These are phyloP conservation scores for Hedychridium roseum DNA, from an alignment of 2,888 invertebrate genomes.

Conservation along the genomic window DNA sequence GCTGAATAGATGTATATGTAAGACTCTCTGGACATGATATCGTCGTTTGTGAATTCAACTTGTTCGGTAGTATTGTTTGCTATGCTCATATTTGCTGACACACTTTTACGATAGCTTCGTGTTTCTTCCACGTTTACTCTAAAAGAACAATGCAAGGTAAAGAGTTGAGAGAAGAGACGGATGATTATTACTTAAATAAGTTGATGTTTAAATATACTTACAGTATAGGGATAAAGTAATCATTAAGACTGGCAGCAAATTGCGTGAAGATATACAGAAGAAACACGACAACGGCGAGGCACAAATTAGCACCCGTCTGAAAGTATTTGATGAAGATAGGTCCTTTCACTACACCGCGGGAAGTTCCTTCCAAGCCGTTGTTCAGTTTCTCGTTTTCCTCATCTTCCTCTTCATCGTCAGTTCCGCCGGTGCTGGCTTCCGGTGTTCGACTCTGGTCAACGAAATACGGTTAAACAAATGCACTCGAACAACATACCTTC, in stretches of 20 bases:
- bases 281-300: constrained; percentile 62
- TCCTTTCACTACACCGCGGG: constrained; percentile 63
- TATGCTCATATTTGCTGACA: not conserved
- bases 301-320: constrained; percentile 66
- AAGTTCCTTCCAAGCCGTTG: constrained; percentile 60
- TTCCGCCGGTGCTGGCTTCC: constrained; percentile 46
- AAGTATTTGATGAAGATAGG: constrained; percentile 65
- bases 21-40: constrained; percentile 45
- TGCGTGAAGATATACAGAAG: constrained; percentile 69
- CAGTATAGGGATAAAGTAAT: constrained; percentile 70
- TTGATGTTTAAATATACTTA: constrained; percentile 37
- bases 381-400: constrained; percentile 45
- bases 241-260: constrained; percentile 70
- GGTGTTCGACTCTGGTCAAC: constrained; percentile 54
- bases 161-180: too few relatives aligned
- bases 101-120: constrained; percentile 28
- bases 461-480: not conserved
- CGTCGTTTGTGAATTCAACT: constrained; percentile 6
- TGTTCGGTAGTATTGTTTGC: constrained; percentile 9
- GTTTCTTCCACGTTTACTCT: constrained; percentile 71
- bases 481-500: not conserved
- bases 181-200: too few relatives aligned
- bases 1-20: constrained; percentile 72
- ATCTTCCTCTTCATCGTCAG: constrained; percentile 50
- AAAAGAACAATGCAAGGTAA: constrained; percentile 37